These are phyloP conservation scores for Proisotoma minuta DNA, from an alignment of 2,888 invertebrate species.

Conservation along the genomic window DNA sequence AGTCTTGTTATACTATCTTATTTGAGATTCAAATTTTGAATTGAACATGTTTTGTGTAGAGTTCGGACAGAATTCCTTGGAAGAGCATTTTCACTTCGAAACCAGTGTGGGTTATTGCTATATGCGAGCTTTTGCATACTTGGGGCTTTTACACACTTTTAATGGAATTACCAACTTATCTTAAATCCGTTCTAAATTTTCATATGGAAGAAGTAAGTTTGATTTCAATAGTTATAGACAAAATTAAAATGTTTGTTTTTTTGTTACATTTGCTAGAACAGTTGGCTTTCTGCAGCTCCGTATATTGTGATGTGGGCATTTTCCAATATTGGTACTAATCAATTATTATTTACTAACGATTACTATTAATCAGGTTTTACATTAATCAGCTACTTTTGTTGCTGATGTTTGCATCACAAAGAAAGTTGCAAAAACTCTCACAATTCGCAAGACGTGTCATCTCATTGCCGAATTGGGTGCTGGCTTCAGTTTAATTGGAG, in stretches of 20 bases:
- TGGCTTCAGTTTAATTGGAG: constrained; percentile 59
- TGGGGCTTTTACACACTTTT: constrained; percentile 76
- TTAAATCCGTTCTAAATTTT: constrained; percentile 76
- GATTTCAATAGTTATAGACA: constrained; percentile 41
- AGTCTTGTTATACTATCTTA: neutral
- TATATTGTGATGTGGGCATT: neutral
- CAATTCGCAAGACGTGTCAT: constrained; percentile 5
- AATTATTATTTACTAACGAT: too few relatives aligned
- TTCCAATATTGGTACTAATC: too few relatives aligned
- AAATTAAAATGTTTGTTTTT: neutral
- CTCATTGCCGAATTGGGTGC: constrained; percentile 52
- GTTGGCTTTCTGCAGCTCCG: constrained; percentile 44
- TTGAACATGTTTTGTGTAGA: neutral
- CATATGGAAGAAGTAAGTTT: constrained; percentile 64
- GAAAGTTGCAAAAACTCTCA: neutral
- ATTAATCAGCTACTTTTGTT: neutral
- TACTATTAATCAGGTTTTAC: too few relatives aligned
- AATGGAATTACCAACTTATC: constrained; percentile 75
- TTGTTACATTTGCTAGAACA: constrained; percentile 34
- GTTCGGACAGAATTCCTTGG: constrained; percentile 54
- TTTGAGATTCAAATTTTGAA: too few relatives aligned
- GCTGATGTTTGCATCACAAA: neutral
- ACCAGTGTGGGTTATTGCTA: constrained; percentile 76
- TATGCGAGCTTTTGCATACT: constrained; percentile 69
- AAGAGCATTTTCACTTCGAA: constrained; percentile 64